Base-by-base conservation (phyloP, 2,888 invertebrate genomes). In the Cristatella mucedo region DNA sequence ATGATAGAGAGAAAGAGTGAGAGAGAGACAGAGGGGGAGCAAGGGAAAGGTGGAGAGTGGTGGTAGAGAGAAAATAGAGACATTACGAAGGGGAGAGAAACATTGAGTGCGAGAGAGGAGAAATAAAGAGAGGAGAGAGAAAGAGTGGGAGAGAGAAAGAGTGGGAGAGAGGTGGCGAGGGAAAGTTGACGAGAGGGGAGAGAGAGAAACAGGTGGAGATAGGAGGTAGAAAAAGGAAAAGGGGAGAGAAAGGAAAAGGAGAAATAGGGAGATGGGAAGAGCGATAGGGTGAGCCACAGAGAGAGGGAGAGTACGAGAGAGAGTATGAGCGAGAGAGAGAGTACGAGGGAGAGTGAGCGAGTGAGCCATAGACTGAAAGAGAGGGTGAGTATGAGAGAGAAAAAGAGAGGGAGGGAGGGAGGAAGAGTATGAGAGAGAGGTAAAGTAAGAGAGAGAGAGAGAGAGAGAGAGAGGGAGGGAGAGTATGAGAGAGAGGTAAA, bases 171-270 rank as follows among this genome's bases (percentile, higher is more conserved):
- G 31, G n/a, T 6, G 31, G 31, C 5, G 7, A n/a, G 31, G n/a
- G n/a, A 18, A 5, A n/a, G 31, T 6, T 6, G n/a, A 18, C 6
- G n/a, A n/a, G 16, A 31, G 31, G n/a, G 31, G 31, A 18, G 31
- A 18, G n/a, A n/a, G 31, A n/a, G 31, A 18, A n/a, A 5, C 6
- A n/a, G 31, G n/a, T 6, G 31, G 31, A n/a, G n/a, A n/a, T 11
- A n/a, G n/a, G n/a, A n/a, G 31, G 31, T 15, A 18, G 16, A n/a
- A n/a, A 18, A 5, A n/a, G 31, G 31, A n/a, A 18, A 31, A 18
- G 31, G 31, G n/a, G 31, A 31, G 31, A n/a, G 31, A 18, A n/a
- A n/a, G 16, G 31, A 26, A 18, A n/a, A 31, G 31, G 31, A n/a
- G 31, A n/a, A 18, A 31, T 5, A n/a, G 31, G 31, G 31, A 5